Percentiles rank a stretch among this genome's conserved stretches.
These are phyloP conservation scores for Dicycla oo DNA, from an alignment of 2,888 invertebrate genomes.

Conservation along the genomic window DNA sequence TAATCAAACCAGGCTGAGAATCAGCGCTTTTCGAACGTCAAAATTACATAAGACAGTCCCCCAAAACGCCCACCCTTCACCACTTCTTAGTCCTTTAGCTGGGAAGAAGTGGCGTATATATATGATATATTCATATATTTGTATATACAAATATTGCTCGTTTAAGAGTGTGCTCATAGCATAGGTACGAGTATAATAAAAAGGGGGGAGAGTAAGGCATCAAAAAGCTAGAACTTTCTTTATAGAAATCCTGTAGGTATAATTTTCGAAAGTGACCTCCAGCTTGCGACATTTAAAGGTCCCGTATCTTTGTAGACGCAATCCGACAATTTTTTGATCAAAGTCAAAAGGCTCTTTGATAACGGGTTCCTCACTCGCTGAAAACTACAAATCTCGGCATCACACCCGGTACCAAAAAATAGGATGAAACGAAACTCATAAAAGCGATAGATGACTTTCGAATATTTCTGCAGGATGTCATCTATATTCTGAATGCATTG, in stretches of 20 bases:
- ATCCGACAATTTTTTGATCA: neutral
- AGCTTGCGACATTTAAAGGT: neutral
- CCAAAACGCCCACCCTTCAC: no score
- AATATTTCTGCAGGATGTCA: constrained; percentile 44
- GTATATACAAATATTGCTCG: no score
- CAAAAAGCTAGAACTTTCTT: no score
- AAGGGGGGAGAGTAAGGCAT: neutral
- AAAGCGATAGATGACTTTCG: constrained; percentile 46
- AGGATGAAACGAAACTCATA: constrained; percentile 35
- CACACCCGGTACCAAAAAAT: constrained; percentile 8
- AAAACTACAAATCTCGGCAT: constrained; percentile 18
- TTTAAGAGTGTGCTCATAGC: no score
- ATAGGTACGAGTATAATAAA: neutral
- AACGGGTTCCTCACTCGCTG: neutral
- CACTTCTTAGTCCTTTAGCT: no score
- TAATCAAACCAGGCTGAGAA: no score
- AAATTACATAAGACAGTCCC: no score
- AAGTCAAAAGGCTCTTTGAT: neutral
- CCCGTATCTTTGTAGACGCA: neutral
- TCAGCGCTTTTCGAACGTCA: no score
- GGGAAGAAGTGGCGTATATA: no score
- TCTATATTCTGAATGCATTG: constrained; percentile 43
- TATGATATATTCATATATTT: no score
- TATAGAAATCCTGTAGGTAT: neutral
- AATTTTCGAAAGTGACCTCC: neutral